A percentile compares a stretch with the other conserved stretches of the same genome.
phyloP scores from a whole-genome alignment of 2,797 vertebrate genomes.

The Sphenodon punctatus region DNA sequence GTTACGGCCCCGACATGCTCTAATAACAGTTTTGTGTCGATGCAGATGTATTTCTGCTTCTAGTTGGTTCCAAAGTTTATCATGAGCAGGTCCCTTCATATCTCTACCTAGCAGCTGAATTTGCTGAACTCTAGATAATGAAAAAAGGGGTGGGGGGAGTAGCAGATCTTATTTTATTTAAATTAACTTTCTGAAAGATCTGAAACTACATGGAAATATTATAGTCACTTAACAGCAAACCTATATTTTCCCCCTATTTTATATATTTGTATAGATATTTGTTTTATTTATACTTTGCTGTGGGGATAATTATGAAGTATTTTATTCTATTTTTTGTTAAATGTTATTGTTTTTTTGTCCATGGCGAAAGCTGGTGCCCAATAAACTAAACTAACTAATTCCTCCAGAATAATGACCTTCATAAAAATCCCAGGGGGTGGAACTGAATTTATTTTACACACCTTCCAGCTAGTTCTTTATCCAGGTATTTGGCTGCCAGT shows the following conservation, averaged over 20 bases:
- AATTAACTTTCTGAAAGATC: neutral
- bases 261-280: too few species aligned
- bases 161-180: neutral
- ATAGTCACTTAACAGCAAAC: too few species aligned
- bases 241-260: too few species aligned
- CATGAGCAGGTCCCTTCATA: slow-evolving; percentile 98
- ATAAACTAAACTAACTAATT: too few species aligned
- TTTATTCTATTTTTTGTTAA: too few species aligned
- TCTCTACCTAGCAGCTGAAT: slow-evolving; percentile 96
- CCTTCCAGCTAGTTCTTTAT: slow-evolving; percentile 98
- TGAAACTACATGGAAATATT: neutral
- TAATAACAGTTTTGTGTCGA: slow-evolving; percentile 97
- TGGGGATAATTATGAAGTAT: too few species aligned
- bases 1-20: slow-evolving; percentile 94
- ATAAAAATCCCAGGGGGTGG: neutral
- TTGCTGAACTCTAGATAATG: slow-evolving; percentile 88
- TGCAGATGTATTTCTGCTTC: slow-evolving; percentile 99
- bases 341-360: too few species aligned
- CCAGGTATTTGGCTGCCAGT: slow-evolving; percentile 95
- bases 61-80: slow-evolving; percentile 98
- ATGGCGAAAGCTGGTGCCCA: too few species aligned
- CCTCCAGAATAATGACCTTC: neutral
- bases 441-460: slow-evolving; percentile 50
- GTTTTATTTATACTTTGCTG: too few species aligned
- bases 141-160: neutral